Conservation (phyloP, 2,888 invertebrate genomes). For the Coelinius sp. region DNA sequence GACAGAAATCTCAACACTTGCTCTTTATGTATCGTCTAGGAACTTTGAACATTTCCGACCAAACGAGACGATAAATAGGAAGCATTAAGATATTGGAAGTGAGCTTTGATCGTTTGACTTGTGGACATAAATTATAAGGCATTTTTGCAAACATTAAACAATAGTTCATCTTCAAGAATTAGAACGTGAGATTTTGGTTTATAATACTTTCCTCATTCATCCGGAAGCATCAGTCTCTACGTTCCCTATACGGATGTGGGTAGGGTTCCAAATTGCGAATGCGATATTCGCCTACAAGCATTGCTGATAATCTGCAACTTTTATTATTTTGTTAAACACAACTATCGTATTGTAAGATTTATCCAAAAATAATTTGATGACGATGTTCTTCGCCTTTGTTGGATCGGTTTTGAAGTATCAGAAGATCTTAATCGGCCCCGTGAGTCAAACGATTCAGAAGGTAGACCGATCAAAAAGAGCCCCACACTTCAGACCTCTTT, state of each 20-base stretch:
- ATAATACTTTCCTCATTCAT: neutral
- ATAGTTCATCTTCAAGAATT: neutral
- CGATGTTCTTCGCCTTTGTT: neutral
- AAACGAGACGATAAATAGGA: neutral
- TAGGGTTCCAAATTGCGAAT: neutral
- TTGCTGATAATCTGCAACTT: neutral
- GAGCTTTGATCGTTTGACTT: neutral
- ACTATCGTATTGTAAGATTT: neutral
- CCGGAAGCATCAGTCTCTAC: neutral
- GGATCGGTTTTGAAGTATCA: neutral
- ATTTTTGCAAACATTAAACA: too few relatives aligned
- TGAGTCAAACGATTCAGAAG: slow-evolving; percentile 50
- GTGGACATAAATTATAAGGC: neutral
- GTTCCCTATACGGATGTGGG: neutral
- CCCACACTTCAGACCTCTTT: slow-evolving; percentile 4
- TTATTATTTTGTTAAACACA: neutral
- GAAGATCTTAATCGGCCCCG: slow-evolving; percentile 54
- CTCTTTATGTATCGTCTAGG: neutral
- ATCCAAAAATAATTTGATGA: neutral
- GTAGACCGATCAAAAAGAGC: slow-evolving; percentile 34
- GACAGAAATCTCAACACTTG: neutral
- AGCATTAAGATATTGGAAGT: neutral
- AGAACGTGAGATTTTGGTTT: neutral
- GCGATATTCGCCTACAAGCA: neutral
- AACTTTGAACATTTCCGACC: neutral